Conservation (phyloP, 2,888 invertebrate genomes). For the Drosophila sordidula region DNA sequence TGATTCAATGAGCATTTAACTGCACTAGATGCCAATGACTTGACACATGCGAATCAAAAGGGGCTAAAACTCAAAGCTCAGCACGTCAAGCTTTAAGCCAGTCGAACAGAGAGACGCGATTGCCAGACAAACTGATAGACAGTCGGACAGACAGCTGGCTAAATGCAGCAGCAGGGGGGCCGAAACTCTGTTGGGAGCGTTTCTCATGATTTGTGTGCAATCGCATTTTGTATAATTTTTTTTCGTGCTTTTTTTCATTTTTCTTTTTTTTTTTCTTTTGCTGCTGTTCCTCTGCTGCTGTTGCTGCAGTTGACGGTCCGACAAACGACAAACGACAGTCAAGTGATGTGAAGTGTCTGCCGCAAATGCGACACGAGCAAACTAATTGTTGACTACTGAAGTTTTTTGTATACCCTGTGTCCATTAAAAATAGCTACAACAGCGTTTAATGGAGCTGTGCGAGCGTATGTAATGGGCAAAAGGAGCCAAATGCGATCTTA, state of each 20-base stretch:
- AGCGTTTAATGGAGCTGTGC: neutral
- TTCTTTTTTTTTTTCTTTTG: constrained; percentile 8
- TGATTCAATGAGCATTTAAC: constrained; percentile 71
- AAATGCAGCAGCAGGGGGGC: constrained; percentile 53
- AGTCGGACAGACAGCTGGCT: constrained; percentile 51
- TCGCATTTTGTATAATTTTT: constrained; percentile 61
- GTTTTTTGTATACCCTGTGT: constrained; percentile 1
- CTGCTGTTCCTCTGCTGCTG: constrained; percentile 13
- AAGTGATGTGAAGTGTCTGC: constrained; percentile 65
- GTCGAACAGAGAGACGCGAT: constrained; percentile 27
- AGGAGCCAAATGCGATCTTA: no score
- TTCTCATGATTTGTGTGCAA: constrained; percentile 66
- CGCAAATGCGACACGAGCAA: constrained; percentile 64
- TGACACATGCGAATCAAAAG: constrained; percentile 79
- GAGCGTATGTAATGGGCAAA: neutral
- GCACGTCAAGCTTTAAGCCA: constrained; percentile 52
- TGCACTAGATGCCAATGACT: constrained; percentile 82
- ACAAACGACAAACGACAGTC: constrained; percentile 55
- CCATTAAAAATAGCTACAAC: neutral
- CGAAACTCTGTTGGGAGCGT: constrained; percentile 47
- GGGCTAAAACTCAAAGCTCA: constrained; percentile 57
- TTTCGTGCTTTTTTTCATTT: constrained; percentile 13
- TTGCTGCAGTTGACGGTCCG: constrained; percentile 45
- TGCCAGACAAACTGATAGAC: constrained; percentile 37
- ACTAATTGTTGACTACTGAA: constrained; percentile 66